These are phyloP conservation scores for Prunella fulvescens DNA, from an alignment of 2,113 vertebrate species.

Conservation along the genomic window DNA sequence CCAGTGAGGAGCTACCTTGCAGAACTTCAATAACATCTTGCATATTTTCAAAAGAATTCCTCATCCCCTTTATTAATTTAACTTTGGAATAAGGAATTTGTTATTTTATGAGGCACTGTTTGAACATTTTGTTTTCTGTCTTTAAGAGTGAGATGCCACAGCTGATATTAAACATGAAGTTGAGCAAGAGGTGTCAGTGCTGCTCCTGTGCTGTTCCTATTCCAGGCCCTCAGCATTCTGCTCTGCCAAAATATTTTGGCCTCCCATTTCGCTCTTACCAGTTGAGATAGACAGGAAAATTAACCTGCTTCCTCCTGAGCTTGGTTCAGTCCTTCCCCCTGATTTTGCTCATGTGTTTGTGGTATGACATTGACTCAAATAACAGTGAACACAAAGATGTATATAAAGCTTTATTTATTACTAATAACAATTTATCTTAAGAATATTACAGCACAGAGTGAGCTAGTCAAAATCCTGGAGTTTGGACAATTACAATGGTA, in stretches of 20 bases:
- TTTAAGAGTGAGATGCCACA: neutral
- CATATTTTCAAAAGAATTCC: neutral
- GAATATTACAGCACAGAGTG: neutral
- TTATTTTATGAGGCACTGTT: neutral
- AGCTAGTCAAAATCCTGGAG: neutral
- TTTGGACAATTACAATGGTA: neutral
- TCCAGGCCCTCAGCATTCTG: neutral
- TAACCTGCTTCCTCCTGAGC: neutral
- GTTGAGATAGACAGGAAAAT: neutral
- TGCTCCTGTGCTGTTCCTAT: neutral
- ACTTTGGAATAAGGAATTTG: neutral
- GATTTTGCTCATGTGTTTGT: neutral
- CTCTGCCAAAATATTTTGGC: neutral
- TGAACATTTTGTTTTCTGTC: neutral
- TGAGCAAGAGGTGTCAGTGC: neutral
- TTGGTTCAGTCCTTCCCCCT: neutral
- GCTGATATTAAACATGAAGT: neutral
- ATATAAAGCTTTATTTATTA: neutral
- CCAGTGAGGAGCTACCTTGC: neutral
- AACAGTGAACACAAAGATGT: neutral
- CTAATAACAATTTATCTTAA: neutral
- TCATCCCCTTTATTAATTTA: neutral
- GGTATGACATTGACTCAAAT: neutral
- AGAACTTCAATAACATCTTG: neutral
- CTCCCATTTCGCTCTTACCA: neutral